Evolutionary conservation across 2,888 invertebrate species (phyloP), one percentile per base, ranked within the genome.

Genomic region (Amaurobius ferox): DNA sequence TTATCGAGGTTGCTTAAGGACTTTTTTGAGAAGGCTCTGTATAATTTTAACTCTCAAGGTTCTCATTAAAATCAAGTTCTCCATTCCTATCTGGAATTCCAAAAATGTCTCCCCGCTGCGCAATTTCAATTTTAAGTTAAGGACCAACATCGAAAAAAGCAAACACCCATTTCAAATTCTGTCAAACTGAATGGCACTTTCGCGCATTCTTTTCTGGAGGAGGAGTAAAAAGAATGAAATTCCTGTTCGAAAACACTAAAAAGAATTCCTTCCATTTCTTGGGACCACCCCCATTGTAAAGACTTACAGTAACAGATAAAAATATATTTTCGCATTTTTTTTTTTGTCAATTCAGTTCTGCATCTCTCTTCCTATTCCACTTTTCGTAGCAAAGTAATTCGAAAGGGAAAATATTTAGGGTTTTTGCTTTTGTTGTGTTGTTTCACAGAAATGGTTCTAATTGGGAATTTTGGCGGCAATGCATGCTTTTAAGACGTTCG

Each of bases 201-300:
- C 23, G 23, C 23, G 23, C 55, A 23, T 55, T 55, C 55, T 1
- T 23, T 13, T 13, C 6, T n/a, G 35, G 55, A 55, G 48, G 68
- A 11, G 30, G 35, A 67, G 23, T 61, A 68, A 68, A 78, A 78
- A 28, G 68, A 35, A 78, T 74, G 64, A 74, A 70, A 55, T 11
- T 28, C n/a, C 68, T 48, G 78, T 67, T 39, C 32, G 78, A 39
- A 23, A 55, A 55, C 16, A 44, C 16, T 44, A 16, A 13, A 16
- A 16, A 44, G n/a, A 44, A 44, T 44, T 44, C 55, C 5, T 23
- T 16, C 55, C 55, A 55, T 16, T 23, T 19, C 55, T 55, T 3
- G 6, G 9, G 23, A 55, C 2, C 5, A 55, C 19, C 19, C 23
- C 23, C 55, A 19, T 55, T 23, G 23, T 1, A 55, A 55, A 23